Percentiles rank a stretch among this genome's conserved stretches.
Conservation (phyloP, 2,888 invertebrate genomes). For the Ferdinandea cuprea region DNA sequence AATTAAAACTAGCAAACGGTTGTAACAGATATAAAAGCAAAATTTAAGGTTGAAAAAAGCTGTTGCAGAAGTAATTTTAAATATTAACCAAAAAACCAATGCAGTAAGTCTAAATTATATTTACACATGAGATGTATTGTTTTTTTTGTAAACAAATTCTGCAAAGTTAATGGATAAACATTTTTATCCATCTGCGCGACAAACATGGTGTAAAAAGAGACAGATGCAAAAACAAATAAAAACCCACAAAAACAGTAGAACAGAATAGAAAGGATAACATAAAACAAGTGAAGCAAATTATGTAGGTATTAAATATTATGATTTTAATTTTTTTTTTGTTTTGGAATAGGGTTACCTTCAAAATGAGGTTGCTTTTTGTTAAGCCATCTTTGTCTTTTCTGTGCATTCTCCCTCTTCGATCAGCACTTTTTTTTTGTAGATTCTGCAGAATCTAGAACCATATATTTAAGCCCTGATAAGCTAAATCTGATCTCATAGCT, state of each 20-base stretch:
- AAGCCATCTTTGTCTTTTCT: slow-evolving; percentile 97
- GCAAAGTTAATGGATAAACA: slow-evolving; percentile 55
- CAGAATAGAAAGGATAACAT: slow-evolving; percentile 76
- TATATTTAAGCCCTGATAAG: slow-evolving; percentile 83
- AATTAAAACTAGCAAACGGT: slow-evolving; percentile 63
- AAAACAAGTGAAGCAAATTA: slow-evolving; percentile 72
- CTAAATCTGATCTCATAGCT: slow-evolving; percentile 79
- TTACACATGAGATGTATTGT: slow-evolving; percentile 58
- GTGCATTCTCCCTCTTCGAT: slow-evolving; percentile 98
- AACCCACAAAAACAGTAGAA: slow-evolving; percentile 63
- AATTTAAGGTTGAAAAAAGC: slow-evolving; percentile 61
- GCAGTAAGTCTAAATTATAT: slow-evolving; percentile 66
- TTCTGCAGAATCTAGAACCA: slow-evolving; percentile 99
- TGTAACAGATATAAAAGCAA: slow-evolving; percentile 60
- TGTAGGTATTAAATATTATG: slow-evolving; percentile 63
- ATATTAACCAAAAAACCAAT: slow-evolving; percentile 63
- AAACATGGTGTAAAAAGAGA: slow-evolving; percentile 70
- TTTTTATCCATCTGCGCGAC: slow-evolving; percentile 66
- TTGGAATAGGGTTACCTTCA: slow-evolving; percentile 91
- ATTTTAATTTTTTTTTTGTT: slow-evolving; percentile 72
- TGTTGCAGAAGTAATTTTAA: slow-evolving; percentile 58
- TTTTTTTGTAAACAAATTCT: slow-evolving; percentile 52
- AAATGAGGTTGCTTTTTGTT: slow-evolving; percentile 99
- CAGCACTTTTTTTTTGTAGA: slow-evolving; percentile 99
- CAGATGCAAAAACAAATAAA: slow-evolving; percentile 68